A percentile compares a stretch with the other conserved stretches of the same genome.
These are phyloP conservation scores for Diplosoma virens DNA, from an alignment of 23 tunicate species.

Conservation along the genomic window DNA sequence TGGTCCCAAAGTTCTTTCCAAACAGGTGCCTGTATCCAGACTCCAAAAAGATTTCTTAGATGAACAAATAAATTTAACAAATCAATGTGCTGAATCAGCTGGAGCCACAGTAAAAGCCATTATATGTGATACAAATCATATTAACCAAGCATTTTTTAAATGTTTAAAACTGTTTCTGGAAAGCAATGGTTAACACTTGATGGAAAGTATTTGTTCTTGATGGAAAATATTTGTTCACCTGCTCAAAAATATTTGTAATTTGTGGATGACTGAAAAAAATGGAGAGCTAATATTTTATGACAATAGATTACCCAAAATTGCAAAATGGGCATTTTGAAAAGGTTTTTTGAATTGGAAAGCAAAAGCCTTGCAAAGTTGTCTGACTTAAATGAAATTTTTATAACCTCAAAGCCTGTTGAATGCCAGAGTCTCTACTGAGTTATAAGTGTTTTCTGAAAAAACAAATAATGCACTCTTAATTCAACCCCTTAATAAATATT, in stretches of 20 bases:
- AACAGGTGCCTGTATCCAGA: background rate
- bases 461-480: background rate
- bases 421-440: background rate
- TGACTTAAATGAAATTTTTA: background rate
- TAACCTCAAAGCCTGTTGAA: conserved; percentile 1
- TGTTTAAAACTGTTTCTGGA: background rate
- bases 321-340: background rate
- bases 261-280: conserved; percentile 1
- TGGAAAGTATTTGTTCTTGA: background rate
- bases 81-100: background rate
- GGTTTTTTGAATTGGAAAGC: background rate
- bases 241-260: conserved; percentile 1
- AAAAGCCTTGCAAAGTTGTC: background rate
- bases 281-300: conserved; percentile 12
- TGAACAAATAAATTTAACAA: background rate
- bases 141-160: conserved; percentile 8
- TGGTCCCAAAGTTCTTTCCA: conserved; percentile 2
- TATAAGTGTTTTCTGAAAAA: conserved; percentile 3
- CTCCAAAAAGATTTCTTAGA: background rate
- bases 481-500: background rate
- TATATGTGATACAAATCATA: background rate
- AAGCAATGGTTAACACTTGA: background rate
- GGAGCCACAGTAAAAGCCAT: background rate
- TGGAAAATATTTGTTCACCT: background rate
- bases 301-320: conserved; percentile 2